Percentiles rank a stretch among this genome's conserved stretches.
These are phyloP conservation scores for Pemphigus obesinymphae DNA, from an alignment of 1,140 invertebrate species.

Conservation along the genomic window DNA sequence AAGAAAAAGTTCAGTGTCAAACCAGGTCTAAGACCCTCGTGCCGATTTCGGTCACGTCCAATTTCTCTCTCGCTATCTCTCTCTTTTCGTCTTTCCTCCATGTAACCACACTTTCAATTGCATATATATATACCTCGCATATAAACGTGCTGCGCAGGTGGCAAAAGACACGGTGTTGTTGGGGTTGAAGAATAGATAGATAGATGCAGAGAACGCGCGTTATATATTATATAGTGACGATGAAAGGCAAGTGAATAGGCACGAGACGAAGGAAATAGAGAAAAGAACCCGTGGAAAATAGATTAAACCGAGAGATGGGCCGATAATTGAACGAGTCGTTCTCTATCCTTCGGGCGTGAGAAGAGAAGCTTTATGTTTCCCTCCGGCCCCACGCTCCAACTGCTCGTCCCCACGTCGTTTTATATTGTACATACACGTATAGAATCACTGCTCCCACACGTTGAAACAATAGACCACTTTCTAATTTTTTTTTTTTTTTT, in stretches of 20 bases:
- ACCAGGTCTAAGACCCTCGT: constrained; percentile 12
- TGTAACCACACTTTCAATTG: not conserved
- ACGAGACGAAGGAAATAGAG: not conserved
- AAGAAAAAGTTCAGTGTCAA: not conserved
- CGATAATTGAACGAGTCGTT: constrained; percentile 35
- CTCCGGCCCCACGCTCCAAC: not conserved
- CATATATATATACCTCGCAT: not conserved
- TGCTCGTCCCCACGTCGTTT: not conserved
- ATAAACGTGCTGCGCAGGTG: not conserved
- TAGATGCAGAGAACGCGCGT: not conserved
- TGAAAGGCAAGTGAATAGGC: not conserved
- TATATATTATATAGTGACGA: not conserved
- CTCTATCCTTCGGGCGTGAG: not conserved
- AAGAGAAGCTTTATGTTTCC: constrained; percentile 26
- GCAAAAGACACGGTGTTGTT: not conserved
- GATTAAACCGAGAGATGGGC: constrained; percentile 30
- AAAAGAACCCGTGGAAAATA: constrained; percentile 32
- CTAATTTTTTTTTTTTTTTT: constrained; percentile 7
- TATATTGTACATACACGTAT: constrained; percentile 19
- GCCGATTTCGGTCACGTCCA: constrained; percentile 31
- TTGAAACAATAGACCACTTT: constrained; percentile 38
- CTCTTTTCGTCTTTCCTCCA: not conserved
- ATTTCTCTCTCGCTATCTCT: not conserved
- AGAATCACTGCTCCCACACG: constrained; percentile 36
- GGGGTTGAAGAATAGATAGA: not conserved